Base-by-base conservation (phyloP, 2,888 invertebrate species). In the Heteromyza rotundicornis region DNA sequence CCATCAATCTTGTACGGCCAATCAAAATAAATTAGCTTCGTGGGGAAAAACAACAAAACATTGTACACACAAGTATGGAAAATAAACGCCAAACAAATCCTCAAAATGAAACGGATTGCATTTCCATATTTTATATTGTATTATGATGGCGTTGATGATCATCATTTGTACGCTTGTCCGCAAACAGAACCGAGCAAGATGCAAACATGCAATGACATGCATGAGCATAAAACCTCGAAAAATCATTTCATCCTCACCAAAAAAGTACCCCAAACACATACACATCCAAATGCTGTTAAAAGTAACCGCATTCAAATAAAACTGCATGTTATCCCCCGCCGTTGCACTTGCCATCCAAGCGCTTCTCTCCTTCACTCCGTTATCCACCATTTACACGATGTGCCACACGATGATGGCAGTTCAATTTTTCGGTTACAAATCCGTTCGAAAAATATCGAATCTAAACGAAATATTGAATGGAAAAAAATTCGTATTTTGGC, bases 91-190 rank as follows among this genome's bases (percentile, higher is more conserved):
- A n/a, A n/a, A n/a, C n/a, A n/a, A n/a, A n/a, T n/a, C n/a, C n/a
- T n/a, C 2, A 47, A 19, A 19, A 2, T 47, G 17, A 3, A 47
- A 47, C 47, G 17, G 47, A 47, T 47, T 47, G 47, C 47, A 47
- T 47, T 47, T 47, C 47, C 20, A 47, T 47, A 20, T 20, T 47
- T 40, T 40, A 14, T 20, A 19, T 47, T 14, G 20, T 17, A 3
- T 47, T 20, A n/a, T 47, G 17, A 8, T 40, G 3, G 14, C 40
- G n/a, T 40, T 40, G 40, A 32, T 20, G 47, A 47, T 47, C 19
- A 47, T 47, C 47, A 47, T 47, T 47, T 47, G 47, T 20, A 19
- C 20, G 14, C 47, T 47, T 47, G 47, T 47, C 47, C 47, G 47
- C 47, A 47, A 47, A 47, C 47, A 17, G n/a, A 47, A 19, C 47